Evolutionary conservation across 1,140 invertebrate genomes (phyloP).

Genomic region (Panagrolaimus sp.): DNA sequence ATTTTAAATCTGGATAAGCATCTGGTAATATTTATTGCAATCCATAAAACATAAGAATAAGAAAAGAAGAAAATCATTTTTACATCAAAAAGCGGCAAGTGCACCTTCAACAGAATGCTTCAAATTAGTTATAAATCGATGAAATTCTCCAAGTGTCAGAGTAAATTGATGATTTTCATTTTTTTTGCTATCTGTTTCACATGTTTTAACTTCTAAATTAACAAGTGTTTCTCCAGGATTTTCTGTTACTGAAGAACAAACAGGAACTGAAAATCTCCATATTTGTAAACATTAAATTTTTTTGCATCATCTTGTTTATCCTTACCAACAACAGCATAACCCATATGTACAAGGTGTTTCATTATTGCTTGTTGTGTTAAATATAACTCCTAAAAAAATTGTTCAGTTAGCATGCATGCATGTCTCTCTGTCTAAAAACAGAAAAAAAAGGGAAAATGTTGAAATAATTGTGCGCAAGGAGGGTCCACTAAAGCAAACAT

Average conservation of each 20-base stretch:
- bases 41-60: too few species aligned
- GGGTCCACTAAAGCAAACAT: too few species aligned
- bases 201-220: not conserved
- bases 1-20: too few species aligned
- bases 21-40: too few species aligned
- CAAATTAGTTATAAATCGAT: conserved; percentile 6
- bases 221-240: not conserved
- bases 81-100: not conserved
- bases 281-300: conserved; percentile 1
- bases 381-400: too few species aligned
- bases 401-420: too few species aligned
- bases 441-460: too few species aligned
- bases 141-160: conserved; percentile 5
- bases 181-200: not conserved
- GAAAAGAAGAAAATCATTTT: too few species aligned
- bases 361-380: not conserved
- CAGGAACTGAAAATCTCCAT: conserved; percentile 5
- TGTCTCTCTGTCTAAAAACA: too few species aligned
- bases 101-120: not conserved
- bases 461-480: too few species aligned
- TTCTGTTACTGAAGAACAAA: not conserved
- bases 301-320: not conserved
- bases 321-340: conserved; percentile 9
- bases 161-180: not conserved
- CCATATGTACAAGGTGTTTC: not conserved